These are phyloP conservation scores for Ceyx melanurus DNA, from an alignment of 2,113 vertebrate species.

Conservation along the genomic window DNA sequence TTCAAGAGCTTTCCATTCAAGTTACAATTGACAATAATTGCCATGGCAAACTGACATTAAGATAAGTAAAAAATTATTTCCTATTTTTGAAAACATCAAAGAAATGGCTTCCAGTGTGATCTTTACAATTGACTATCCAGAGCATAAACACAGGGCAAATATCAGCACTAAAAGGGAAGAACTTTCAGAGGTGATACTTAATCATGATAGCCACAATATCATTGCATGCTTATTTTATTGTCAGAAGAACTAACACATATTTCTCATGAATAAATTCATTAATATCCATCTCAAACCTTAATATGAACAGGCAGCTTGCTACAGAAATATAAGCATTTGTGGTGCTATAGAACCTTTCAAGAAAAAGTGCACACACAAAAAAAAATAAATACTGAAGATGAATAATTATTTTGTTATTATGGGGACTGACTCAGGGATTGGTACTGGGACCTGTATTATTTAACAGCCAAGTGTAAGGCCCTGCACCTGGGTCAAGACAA, in stretches of 20 bases:
- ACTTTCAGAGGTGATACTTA: neutral
- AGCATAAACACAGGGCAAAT: neutral
- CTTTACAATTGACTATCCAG: neutral
- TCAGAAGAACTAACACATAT: neutral
- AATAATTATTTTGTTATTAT: neutral
- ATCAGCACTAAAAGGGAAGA: neutral
- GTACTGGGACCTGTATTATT: too few species aligned
- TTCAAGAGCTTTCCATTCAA: neutral
- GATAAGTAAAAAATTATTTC: slow-evolving; percentile 5
- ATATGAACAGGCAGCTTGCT: neutral
- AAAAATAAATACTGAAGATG: neutral
- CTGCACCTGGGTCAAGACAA: too few species aligned
- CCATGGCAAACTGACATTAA: slow-evolving; percentile 4
- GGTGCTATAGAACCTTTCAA: neutral
- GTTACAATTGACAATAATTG: slow-evolving; percentile 9
- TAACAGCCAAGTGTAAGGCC: too few species aligned
- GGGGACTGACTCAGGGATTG: too few species aligned
- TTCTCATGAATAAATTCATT: slow-evolving; percentile 12
- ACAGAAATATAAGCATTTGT: neutral
- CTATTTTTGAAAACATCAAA: neutral
- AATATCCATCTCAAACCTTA: neutral
- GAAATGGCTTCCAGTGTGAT: neutral
- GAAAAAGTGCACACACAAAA: neutral
- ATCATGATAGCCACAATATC: neutral
- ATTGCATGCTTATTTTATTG: neutral